Base-by-base conservation (phyloP, 2,113 vertebrate species). In the Anoplopoma fimbria region DNA sequence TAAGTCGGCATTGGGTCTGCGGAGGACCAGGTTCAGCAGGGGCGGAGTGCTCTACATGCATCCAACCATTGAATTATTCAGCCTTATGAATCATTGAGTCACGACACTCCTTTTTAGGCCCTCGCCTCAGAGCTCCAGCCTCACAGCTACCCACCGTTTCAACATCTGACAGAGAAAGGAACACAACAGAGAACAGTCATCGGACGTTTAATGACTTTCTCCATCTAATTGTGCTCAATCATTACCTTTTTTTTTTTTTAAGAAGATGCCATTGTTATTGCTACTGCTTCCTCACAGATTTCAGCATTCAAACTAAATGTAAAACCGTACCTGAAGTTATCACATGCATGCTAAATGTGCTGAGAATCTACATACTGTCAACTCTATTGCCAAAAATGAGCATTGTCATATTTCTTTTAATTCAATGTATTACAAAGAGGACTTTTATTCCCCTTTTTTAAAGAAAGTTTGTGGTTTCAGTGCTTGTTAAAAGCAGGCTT, bases 71-170 rank as follows among this genome's bases (percentile, higher is more conserved):
- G 88, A 95, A 95, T 95, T 93, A 95, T 95, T 94, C 92, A 95
- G 86, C 75, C 71, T 93, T 94, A 95, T 95, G 92, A 95, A 95
- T 94, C 93, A 94, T 95, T 95, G 92, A 94, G 86, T 92, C 91
- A 84, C 76, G 76, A 87, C 80, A 90, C 88, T 93, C 90, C 91
- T 90, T 93, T 94, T 91, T 89, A 87, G 88, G 91, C 87, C 82
- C 82, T 84, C 25, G 85, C 67, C 78, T 92, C 81, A 77, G 74
- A 90, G 83, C 76, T 76, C 71, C 78, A 88, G 87, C 78, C 75
- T 84, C 87, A 87, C 81, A 82, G 79, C 81, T 79, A 77, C 67
- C 75, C 61, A 38, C 68, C 63, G 62, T 77, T 80, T 86, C 47
- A 87, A 90, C 79, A 88, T 89, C 86, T 79, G 89, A 88, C 33